Percentiles rank a stretch among this genome's conserved stretches.
Evolutionary conservation across 1,140 invertebrate genomes (phyloP).

Genomic region (Diuraphis noxia): DNA sequence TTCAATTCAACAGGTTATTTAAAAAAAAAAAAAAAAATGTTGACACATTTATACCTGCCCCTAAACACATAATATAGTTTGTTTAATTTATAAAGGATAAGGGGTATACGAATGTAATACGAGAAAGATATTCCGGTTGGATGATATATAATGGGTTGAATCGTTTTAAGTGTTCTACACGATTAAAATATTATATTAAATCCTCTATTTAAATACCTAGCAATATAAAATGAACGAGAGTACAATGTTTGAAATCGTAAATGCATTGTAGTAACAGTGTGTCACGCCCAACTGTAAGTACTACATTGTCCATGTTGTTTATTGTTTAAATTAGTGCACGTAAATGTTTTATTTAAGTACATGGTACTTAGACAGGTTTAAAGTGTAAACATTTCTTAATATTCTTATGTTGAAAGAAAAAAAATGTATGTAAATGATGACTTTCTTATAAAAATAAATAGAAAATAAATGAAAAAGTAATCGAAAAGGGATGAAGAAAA

Average conservation of each 20-base stretch:
- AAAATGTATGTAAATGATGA: neutral
- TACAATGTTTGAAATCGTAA: neutral
- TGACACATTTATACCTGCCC: neutral
- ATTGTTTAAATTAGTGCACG: neutral
- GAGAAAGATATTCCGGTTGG: conserved; percentile 29
- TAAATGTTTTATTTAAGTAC: neutral
- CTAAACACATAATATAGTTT: neutral
- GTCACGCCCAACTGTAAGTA: neutral
- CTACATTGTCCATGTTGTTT: neutral
- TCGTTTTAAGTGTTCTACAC: neutral
- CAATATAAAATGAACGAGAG: neutral
- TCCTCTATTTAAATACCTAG: neutral
- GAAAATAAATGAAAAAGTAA: too few species aligned
- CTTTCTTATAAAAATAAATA: too few species aligned
- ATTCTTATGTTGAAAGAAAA: neutral
- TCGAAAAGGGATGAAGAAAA: too few species aligned
- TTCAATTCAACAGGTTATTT: neutral
- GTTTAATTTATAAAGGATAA: neutral
- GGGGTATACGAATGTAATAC: neutral
- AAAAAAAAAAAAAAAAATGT: too few species aligned
- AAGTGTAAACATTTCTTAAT: neutral
- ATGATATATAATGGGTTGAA: neutral
- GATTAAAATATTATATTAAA: neutral
- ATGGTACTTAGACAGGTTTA: neutral
- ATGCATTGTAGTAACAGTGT: neutral